Base-by-base conservation (phyloP, 2,797 vertebrate species). In the Pitangus sulphuratus region DNA sequence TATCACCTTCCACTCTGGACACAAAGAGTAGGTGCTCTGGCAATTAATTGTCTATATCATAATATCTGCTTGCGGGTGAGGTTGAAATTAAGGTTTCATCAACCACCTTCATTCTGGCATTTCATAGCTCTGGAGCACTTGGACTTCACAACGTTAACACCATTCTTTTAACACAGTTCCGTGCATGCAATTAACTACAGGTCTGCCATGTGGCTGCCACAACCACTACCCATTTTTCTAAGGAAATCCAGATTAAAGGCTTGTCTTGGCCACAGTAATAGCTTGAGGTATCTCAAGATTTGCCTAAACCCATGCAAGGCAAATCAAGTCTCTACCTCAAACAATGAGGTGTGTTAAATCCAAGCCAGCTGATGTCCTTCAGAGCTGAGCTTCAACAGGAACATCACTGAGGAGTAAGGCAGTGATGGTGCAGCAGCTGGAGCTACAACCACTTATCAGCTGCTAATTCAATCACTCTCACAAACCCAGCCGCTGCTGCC, bases 401-500 rank as follows among this genome's bases (percentile, higher is more conserved):
- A 51, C 0, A 0, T 10, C 1, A 1, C 44, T 6, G 62, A 64
- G 22, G 1, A 37, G 47, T 1, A 11, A 95, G 51, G 75, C 64
- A 80, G 35, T 11, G 58, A 66, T 28, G 62, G 82, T 56, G 47
- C 25, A 60, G 76, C 85, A 78, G 80, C 83, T 69, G 69, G 90
- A 95, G 80, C 57, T 62, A 66, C 56, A 81, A 44, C 33, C 70
- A 78, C 66, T 94, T 83, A 87, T 48, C 87, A 82, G 39, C 85
- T 72, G 74, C 66, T 94, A 90, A 95, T 93, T 85, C 83, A 76
- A 76, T 84, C 84, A 60, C 39, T 26, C 85, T 93, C 77, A 70
- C 79, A 93, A 93, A 17, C 25, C 53, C 60, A 57, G 76, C 16
- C 15, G 0, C 72, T n/a, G 12, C 9, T 3, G 69, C 53, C 4